Percentiles rank a stretch among this genome's conserved stretches.
Evolutionary conservation across 2,797 vertebrate genomes (phyloP).

Genomic region (Poeciliopsis turneri): DNA sequence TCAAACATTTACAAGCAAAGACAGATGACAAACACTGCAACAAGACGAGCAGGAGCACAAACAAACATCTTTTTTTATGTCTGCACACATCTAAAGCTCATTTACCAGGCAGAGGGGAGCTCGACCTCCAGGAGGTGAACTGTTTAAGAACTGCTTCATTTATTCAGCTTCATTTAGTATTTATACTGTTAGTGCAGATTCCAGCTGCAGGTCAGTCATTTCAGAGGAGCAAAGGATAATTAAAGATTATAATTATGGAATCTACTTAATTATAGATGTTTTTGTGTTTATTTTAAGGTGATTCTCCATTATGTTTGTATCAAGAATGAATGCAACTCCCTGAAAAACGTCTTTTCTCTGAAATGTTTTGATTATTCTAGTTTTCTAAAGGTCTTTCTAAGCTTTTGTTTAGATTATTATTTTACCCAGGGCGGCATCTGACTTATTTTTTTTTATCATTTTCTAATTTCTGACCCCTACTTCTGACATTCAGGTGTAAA

Average conservation of each 20-base stretch:
- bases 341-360: background rate
- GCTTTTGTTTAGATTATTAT: background rate
- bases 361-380: background rate
- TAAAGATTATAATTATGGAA: background rate
- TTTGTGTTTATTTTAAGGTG: background rate
- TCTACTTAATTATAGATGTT: background rate
- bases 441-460: background rate
- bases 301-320: background rate
- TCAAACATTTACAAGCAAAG: constrained; percentile 27
- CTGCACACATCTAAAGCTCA: background rate
- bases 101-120: constrained; percentile 1
- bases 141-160: background rate
- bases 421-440: no score
- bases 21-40: constrained; percentile 15
- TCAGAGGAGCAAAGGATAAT: background rate
- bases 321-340: background rate
- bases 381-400: background rate
- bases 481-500: background rate
- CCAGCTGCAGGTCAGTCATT: background rate
- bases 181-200: background rate
- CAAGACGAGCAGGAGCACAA: constrained; percentile 18
- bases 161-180: background rate
- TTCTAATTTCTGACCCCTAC: background rate
- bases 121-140: background rate
- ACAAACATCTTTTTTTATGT: background rate